Base-by-base conservation (phyloP, 2,113 vertebrate genomes). In the Potamarius usumacintae region DNA sequence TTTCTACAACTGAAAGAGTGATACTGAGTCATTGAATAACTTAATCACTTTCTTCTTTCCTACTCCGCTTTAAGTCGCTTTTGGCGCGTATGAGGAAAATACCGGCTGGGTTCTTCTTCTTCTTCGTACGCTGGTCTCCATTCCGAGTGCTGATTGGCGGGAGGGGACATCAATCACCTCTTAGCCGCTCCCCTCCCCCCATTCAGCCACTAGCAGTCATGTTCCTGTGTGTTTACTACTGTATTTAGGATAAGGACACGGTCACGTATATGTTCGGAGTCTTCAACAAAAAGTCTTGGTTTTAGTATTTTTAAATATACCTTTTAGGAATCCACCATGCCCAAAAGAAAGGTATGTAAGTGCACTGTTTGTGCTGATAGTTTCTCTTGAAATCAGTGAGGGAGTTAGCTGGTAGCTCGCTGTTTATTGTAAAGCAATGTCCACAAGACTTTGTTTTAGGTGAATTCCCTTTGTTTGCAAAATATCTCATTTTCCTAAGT, bases 141-240 rank as follows among this genome's bases (percentile, higher is more conserved):
- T 90, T 88, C 89, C 88, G 90, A 83, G 87, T 88, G n/a, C 89
- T 87, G 93, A 96, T 96, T 96, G 95, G 96, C 86, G 2, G 57
- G 79, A 90, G 4, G 15, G 53, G 89, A 89, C 91, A 92, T 96
- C 96, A 94, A 94, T 96, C 95, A 93, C 65, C 90, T 80, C 87
- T 91, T 94, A 93, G 95, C 95, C 94, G 93, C 94, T 91, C 94
- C 95, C 94, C 94, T 95, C 94, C 94, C 94, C 85, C 94, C 94
- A 94, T 94, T 95, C 94, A 96, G 93, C 94, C 95, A 93, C 93
- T 95, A 89, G 91, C 92, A 93, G 94, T 94, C 94, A 93, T 93
- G 94, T 94, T 95, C 93, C 94, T 93, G 93, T 95, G 95, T 96
- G 94, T 96, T 95, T 96, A 96, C 95, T 96, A 95, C 94, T 95